Percentiles rank a stretch among this genome's conserved stretches.
These are phyloP conservation scores for Dryobates pubescens DNA, from an alignment of 2,797 vertebrate species.

Conservation along the genomic window DNA sequence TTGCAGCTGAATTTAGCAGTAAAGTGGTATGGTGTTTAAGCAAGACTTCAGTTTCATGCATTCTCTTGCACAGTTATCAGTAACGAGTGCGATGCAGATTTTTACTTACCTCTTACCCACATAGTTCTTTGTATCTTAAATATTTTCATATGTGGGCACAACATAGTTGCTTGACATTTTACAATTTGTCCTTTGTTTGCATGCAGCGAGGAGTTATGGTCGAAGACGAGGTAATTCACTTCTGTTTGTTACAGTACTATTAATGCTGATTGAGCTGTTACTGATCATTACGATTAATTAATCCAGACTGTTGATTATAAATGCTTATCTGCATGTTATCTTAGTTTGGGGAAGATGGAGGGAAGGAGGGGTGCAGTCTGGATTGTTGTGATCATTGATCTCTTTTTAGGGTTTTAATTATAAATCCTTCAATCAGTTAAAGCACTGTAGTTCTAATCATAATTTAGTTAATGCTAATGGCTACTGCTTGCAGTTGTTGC, in stretches of 20 bases:
- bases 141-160: slow-evolving; percentile 69
- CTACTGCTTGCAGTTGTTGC: neutral
- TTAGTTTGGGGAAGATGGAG: slow-evolving; percentile 44
- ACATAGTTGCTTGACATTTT: slow-evolving; percentile 78
- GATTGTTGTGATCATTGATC: slow-evolving; percentile 29
- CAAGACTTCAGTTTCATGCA: neutral
- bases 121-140: slow-evolving; percentile 51
- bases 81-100: neutral
- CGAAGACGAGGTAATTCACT: slow-evolving; percentile 97
- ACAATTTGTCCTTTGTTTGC: slow-evolving; percentile 90
- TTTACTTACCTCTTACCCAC: slow-evolving; percentile 57
- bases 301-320: slow-evolving; percentile 52
- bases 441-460: slow-evolving; percentile 50
- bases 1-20: neutral
- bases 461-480: slow-evolving; percentile 30
- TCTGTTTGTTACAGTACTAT: slow-evolving; percentile 78
- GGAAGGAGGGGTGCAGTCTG: slow-evolving; percentile 1
- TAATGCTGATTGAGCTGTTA: slow-evolving; percentile 71
- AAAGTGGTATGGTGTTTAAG: neutral
- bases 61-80: neutral
- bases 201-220: slow-evolving; percentile 99
- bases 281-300: slow-evolving; percentile 73
- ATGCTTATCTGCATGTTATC: slow-evolving; percentile 30
- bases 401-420: slow-evolving; percentile 28
- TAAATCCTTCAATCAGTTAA: slow-evolving; percentile 54